These are phyloP conservation scores for Thalassarche chlororhynchos DNA, from an alignment of 2,113 vertebrate species.

Conservation along the genomic window DNA sequence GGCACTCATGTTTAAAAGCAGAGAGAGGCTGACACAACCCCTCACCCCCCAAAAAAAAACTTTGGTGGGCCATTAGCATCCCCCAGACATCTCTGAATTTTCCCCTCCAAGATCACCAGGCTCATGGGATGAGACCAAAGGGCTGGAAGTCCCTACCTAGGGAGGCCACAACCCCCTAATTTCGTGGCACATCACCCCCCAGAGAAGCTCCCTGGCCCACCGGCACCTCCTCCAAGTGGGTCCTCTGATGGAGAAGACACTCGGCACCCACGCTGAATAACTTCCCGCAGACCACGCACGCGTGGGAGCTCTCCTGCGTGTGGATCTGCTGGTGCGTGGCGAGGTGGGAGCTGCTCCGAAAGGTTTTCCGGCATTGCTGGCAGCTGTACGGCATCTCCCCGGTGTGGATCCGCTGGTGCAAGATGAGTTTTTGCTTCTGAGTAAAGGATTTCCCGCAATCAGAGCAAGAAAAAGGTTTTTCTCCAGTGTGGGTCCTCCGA, in stretches of 20 bases:
- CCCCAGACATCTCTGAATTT: not conserved
- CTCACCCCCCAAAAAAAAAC: not conserved
- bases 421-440: not conserved
- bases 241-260: not conserved
- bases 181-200: not conserved
- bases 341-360: not conserved
- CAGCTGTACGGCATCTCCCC: not conserved
- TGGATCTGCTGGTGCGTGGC: not conserved
- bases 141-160: too few relatives aligned
- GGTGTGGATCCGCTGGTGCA: not conserved
- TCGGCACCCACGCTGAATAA: not conserved
- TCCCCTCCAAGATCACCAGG: not conserved
- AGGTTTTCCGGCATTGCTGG: not conserved
- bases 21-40: too few relatives aligned
- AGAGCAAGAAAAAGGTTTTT: not conserved
- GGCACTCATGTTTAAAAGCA: not conserved
- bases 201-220: not conserved
- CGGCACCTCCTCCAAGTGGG: not conserved
- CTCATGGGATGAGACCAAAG: not conserved
- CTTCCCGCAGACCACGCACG: not conserved
- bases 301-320: not conserved
- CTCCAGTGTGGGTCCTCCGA: not conserved
- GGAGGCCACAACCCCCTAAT: not conserved
- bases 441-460: not conserved
- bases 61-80: not conserved